Evolutionary conservation across 2,797 vertebrate species (phyloP).

Genomic region (Avahi laniger): DNA sequence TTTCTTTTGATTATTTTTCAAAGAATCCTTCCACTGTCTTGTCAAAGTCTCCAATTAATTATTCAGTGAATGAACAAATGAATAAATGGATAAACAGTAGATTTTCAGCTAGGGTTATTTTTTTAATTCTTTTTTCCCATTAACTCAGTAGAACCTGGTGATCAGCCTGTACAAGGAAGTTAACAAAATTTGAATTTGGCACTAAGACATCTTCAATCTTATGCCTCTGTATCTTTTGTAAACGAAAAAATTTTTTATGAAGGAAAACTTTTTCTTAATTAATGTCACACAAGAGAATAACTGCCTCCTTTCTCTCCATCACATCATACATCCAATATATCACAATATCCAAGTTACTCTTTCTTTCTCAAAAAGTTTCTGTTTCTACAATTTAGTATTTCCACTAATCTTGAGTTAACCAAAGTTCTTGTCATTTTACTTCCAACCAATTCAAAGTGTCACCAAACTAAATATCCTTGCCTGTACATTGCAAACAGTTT

Average conservation of each 20-base stretch:
- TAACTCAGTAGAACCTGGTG: neutral
- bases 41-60: neutral
- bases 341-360: neutral
- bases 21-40: neutral
- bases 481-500: neutral
- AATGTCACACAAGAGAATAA: neutral
- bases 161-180: fast-evolving
- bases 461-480: neutral
- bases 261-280: neutral
- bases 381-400: neutral
- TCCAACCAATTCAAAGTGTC: neutral
- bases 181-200: neutral
- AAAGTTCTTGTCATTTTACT: neutral
- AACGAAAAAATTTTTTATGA: neutral
- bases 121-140: neutral
- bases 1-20: neutral
- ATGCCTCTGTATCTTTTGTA: neutral
- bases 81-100: neutral
- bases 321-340: neutral
- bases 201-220: neutral
- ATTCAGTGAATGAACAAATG: neutral
- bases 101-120: neutral
- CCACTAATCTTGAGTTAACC: neutral
- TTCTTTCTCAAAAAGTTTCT: neutral
- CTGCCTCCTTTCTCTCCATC: too few species aligned